Conservation (phyloP, 2,797 vertebrate genomes). For the Liasis olivaceus region DNA sequence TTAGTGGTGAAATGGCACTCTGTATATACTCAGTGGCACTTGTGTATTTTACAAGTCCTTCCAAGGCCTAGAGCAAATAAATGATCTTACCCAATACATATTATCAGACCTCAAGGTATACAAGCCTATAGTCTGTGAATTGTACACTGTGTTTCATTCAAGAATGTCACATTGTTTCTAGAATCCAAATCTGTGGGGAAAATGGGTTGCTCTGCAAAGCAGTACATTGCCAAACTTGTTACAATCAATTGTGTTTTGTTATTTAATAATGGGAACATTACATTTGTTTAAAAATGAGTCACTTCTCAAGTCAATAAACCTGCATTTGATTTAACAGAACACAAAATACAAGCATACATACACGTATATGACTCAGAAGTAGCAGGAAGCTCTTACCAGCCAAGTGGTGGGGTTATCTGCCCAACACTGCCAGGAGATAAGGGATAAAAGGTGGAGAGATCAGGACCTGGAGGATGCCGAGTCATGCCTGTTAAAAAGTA, state of each 20-base stretch:
- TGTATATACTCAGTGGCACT: background rate
- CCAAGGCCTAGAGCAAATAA: background rate
- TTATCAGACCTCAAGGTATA: background rate
- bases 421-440: constrained; percentile 94
- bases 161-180: background rate
- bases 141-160: background rate
- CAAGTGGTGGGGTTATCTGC: constrained; percentile 96
- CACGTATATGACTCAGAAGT: constrained; percentile 34
- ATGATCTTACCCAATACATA: background rate
- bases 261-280: constrained; percentile 55
- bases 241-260: constrained; percentile 54
- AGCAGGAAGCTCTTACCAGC: constrained; percentile 87
- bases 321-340: background rate
- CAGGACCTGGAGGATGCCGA: constrained; percentile 92
- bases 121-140: background rate
- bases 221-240: constrained; percentile 47
- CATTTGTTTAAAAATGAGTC: constrained; percentile 46
- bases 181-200: background rate
- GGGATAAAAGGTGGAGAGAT: constrained; percentile 96
- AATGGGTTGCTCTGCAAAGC: background rate
- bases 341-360: background rate
- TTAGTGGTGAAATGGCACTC: background rate
- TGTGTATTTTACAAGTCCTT: background rate
- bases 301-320: constrained; percentile 42
- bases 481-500: constrained; percentile 85